Evolutionary conservation across 2,888 invertebrate genomes (phyloP).

Genomic region (Eremobia ochroleuca): DNA sequence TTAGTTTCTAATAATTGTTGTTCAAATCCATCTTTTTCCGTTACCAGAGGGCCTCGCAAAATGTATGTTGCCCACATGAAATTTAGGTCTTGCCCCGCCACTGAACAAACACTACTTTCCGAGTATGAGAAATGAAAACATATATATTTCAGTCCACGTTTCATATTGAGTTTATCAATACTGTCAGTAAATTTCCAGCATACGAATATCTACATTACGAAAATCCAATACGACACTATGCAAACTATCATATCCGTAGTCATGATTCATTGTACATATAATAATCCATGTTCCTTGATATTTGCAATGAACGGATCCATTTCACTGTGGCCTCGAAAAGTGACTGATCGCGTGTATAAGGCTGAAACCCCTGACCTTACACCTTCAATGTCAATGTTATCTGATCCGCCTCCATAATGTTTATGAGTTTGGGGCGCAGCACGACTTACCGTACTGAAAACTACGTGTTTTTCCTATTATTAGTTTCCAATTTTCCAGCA

Average conservation of each 20-base stretch:
- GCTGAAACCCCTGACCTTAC: slow-evolving; percentile 73
- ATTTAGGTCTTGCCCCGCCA: too few relatives aligned
- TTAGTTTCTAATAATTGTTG: too few relatives aligned
- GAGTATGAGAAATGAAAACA: too few relatives aligned
- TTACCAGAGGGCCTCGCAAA: too few relatives aligned
- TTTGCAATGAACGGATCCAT: slow-evolving; percentile 54
- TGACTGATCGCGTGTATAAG: slow-evolving; percentile 81
- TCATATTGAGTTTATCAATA: slow-evolving; percentile 23
- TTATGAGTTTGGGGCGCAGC: slow-evolving; percentile 65
- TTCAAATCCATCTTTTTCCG: too few relatives aligned
- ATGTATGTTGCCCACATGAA: too few relatives aligned
- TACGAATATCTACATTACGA: neutral
- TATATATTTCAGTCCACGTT: neutral
- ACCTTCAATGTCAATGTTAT: slow-evolving; percentile 82
- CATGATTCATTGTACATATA: slow-evolving; percentile 42
- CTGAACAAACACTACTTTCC: too few relatives aligned
- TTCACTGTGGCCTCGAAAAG: slow-evolving; percentile 77
- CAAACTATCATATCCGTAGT: slow-evolving; percentile 23
- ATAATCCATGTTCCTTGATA: slow-evolving; percentile 39
- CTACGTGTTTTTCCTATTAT: slow-evolving; percentile 44
- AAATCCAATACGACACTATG: slow-evolving; percentile 12
- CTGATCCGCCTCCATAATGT: slow-evolving; percentile 70
- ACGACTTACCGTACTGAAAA: slow-evolving; percentile 46
- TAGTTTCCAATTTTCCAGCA: slow-evolving; percentile 17
- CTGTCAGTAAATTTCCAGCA: slow-evolving; percentile 6